Evolutionary conservation across 2,797 vertebrate genomes (phyloP).

Genomic region (Leptodactylus fallax): DNA sequence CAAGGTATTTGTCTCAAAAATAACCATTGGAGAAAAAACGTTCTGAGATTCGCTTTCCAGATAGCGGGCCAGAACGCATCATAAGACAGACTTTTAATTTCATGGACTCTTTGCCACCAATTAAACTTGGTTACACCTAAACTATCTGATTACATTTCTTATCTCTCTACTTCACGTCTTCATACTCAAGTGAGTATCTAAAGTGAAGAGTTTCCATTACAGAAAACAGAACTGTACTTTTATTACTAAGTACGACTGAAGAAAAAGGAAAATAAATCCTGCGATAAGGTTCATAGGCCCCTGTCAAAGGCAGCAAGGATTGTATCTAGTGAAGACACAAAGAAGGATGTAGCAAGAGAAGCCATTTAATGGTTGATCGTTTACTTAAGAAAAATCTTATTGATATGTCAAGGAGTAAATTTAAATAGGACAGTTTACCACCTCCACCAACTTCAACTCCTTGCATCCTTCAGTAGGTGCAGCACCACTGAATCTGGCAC

Average conservation of each 20-base stretch:
- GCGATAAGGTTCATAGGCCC: slow-evolving; percentile 21
- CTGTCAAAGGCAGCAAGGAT: neutral
- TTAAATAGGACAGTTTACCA: no score
- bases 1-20: slow-evolving; percentile 15
- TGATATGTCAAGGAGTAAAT: neutral
- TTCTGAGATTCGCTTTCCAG: slow-evolving; percentile 39
- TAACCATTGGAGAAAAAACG: slow-evolving; percentile 26
- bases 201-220: slow-evolving; percentile 37
- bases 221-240: slow-evolving; percentile 22
- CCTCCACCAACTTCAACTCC: no score
- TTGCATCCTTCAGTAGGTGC: no score
- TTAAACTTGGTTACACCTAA: slow-evolving; percentile 56
- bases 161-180: slow-evolving; percentile 41
- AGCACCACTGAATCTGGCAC: no score
- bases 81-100: slow-evolving; percentile 49
- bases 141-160: slow-evolving; percentile 50
- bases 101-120: slow-evolving; percentile 57
- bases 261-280: slow-evolving; percentile 9
- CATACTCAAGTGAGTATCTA: slow-evolving; percentile 51
- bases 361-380: neutral
- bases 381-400: neutral
- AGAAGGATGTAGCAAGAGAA: neutral
- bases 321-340: neutral
- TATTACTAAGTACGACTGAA: slow-evolving; percentile 19
- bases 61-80: slow-evolving; percentile 42